A percentile compares a stretch with the other conserved stretches of the same genome.
Evolutionary conservation across 2,113 vertebrate species (phyloP).

Genomic region (Eonycteris spelaea): DNA sequence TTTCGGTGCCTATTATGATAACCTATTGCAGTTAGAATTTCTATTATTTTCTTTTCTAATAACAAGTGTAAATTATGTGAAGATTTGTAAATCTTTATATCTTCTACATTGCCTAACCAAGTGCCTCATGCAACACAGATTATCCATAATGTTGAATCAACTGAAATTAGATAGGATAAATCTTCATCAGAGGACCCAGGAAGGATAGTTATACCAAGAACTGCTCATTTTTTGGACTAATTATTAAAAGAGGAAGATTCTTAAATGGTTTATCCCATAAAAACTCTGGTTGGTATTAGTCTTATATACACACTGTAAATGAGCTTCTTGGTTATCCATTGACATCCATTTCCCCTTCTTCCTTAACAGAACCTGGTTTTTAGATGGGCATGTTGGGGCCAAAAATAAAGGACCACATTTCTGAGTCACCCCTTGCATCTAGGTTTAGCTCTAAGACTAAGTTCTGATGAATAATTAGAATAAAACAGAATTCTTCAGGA

Average conservation of each 20-base stretch:
- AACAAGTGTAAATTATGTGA: not conserved
- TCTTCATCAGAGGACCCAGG: not conserved
- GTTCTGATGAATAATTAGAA: not conserved
- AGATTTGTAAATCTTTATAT: not conserved
- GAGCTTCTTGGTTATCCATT: not conserved
- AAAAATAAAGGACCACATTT: not conserved
- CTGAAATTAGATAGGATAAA: not conserved
- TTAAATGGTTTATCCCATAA: not conserved
- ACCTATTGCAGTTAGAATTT: not conserved
- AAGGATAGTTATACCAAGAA: not conserved
- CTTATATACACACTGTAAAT: not conserved
- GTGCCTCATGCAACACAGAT: not conserved
- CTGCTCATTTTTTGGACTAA: not conserved
- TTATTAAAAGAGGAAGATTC: not conserved
- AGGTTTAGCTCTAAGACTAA: not conserved
- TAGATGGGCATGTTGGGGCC: not conserved
- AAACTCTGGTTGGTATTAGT: not conserved
- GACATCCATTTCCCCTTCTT: not conserved
- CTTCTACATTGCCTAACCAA: not conserved
- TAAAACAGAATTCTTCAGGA: not conserved
- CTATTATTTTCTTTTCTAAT: slow-evolving; percentile 30
- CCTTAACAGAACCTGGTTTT: not conserved
- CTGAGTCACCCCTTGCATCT: not conserved
- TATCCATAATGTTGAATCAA: not conserved
- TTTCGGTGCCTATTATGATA: not conserved